Percentiles rank a stretch among this genome's conserved stretches.
Conservation (phyloP, 2,113 vertebrate species). For the Nothocercus julius region DNA sequence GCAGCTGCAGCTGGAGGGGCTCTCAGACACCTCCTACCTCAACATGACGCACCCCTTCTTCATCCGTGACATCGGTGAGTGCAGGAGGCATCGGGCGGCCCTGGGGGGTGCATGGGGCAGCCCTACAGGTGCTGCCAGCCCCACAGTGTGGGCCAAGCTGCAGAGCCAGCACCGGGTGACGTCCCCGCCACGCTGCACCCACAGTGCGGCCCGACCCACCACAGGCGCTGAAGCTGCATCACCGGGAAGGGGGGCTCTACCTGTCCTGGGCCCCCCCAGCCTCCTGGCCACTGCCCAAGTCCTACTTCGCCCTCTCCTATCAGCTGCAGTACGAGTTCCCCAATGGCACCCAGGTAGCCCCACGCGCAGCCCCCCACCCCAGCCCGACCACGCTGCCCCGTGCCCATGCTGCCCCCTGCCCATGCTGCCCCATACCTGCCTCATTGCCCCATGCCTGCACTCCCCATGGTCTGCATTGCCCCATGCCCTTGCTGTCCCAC, state of each 20-base stretch:
- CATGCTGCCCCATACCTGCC: no score
- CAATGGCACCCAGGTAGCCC: conserved; percentile 35
- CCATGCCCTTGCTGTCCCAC: no score
- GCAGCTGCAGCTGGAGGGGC: conserved; percentile 36
- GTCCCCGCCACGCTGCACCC: neutral
- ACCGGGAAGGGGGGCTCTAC: neutral
- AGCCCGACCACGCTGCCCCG: no score
- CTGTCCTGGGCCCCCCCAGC: conserved; percentile 39
- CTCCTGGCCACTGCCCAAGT: conserved; percentile 36
- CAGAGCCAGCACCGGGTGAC: neutral
- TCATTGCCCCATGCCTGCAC: no score
- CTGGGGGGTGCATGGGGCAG: no score
- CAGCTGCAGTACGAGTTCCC: conserved; percentile 15
- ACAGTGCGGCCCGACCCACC: conserved; percentile 2
- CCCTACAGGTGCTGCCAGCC: neutral
- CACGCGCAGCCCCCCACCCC: no score
- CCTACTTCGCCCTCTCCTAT: conserved; percentile 39
- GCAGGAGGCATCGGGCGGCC: no score
- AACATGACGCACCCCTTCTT: neutral
- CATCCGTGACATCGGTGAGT: neutral
- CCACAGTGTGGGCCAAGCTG: neutral
- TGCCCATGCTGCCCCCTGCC: no score
- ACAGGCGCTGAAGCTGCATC: neutral
- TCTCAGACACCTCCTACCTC: neutral
- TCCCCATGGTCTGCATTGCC: no score